phyloP scores from a whole-genome alignment of 1,140 invertebrate species.

The Heliconius hewitsoni region DNA sequence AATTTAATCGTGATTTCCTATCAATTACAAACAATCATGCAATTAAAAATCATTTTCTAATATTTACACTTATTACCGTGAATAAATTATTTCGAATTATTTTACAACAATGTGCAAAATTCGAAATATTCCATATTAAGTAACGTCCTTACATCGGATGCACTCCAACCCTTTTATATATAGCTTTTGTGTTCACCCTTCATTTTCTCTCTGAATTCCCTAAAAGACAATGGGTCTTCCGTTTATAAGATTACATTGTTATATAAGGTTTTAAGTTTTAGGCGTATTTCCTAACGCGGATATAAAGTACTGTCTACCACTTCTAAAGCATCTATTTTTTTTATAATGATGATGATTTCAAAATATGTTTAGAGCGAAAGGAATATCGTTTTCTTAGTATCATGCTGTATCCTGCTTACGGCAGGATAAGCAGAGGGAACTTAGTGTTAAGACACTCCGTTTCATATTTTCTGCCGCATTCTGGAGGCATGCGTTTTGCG shows the following conservation, averaged over 20 bases:
- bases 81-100: background rate
- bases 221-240: constrained; percentile 13
- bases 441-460: too few species aligned
- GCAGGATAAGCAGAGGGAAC: too few species aligned
- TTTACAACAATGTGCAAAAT: background rate
- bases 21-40: background rate
- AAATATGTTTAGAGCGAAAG: background rate
- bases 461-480: too few species aligned
- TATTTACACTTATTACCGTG: background rate
- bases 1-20: background rate
- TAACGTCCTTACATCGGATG: background rate
- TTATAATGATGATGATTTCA: background rate
- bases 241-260: constrained; percentile 13
- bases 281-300: background rate
- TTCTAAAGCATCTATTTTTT: background rate
- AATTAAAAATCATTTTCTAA: background rate
- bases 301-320: background rate
- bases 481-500: too few species aligned
- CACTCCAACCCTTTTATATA: constrained; percentile 3
- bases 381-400: too few species aligned
- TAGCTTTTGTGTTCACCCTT: constrained; percentile 7
- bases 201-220: constrained; percentile 13
- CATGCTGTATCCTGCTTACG: too few species aligned
- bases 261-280: constrained; percentile 13
- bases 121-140: background rate